These are phyloP conservation scores for Palythoa caribaeorum DNA, from an alignment of 92 coral and sea anemone genomes.

Conservation along the genomic window DNA sequence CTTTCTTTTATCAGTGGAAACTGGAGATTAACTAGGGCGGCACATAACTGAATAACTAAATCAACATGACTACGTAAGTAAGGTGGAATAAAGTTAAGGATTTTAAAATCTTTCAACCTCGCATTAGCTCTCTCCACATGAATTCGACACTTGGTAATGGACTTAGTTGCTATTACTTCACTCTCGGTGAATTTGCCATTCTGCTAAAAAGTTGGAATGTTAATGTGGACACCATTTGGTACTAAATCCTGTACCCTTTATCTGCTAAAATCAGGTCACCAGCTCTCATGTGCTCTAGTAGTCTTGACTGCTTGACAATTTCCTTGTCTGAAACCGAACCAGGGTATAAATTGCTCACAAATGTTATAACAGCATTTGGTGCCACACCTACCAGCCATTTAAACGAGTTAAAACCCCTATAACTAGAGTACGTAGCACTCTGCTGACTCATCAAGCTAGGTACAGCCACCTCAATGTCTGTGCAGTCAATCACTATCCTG, in stretches of 20 bases:
- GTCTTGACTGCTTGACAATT: slow-evolving; percentile 60
- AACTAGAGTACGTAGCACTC: slow-evolving; percentile 57
- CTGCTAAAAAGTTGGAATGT: slow-evolving; percentile 45
- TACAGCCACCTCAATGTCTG: neutral
- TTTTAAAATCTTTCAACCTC: slow-evolving; percentile 15
- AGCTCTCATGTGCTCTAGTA: slow-evolving; percentile 42
- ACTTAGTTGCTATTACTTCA: too few relatives aligned
- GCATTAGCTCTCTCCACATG: too few relatives aligned
- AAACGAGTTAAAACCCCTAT: slow-evolving; percentile 65
- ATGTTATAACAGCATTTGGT: slow-evolving; percentile 63
- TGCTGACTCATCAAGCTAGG: slow-evolving; percentile 60
- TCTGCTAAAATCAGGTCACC: slow-evolving; percentile 53
- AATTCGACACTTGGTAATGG: too few relatives aligned
- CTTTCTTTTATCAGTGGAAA: neutral
- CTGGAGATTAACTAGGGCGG: neutral
- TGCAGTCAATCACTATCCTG: neutral
- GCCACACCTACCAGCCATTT: slow-evolving; percentile 57
- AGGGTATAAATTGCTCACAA: slow-evolving; percentile 48
- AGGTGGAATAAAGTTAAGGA: slow-evolving; percentile 5
- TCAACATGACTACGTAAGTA: neutral
- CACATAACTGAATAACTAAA: neutral
- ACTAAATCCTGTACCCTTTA: slow-evolving; percentile 46
- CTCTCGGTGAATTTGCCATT: slow-evolving; percentile 14
- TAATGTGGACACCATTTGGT: slow-evolving; percentile 59
- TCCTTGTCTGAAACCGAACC: slow-evolving; percentile 67